phyloP scores from a whole-genome alignment of 2,888 invertebrate genomes.

The Serripes groenlandicus region DNA sequence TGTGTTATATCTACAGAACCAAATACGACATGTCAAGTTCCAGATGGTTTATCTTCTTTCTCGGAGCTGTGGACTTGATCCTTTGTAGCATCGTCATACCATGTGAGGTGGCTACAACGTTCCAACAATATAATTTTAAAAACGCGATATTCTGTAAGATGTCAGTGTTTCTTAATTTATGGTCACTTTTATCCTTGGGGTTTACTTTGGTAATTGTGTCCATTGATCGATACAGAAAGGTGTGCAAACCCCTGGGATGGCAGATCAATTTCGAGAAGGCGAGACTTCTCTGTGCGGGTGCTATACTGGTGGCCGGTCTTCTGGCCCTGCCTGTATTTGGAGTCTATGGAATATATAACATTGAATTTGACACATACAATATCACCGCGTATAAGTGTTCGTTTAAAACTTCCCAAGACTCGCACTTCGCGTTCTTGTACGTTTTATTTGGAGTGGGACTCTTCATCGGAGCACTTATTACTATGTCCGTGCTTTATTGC shows the following conservation, averaged over 20 bases:
- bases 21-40: constrained; percentile 67
- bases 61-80: constrained; percentile 65
- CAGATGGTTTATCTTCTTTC: constrained; percentile 62
- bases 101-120: constrained; percentile 56
- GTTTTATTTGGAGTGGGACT: constrained; percentile 61
- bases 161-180: constrained; percentile 61
- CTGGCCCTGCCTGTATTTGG: constrained; percentile 49
- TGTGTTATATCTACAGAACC: constrained; percentile 66
- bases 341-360: constrained; percentile 66
- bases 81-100: constrained; percentile 63
- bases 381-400: constrained; percentile 70
- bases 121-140: constrained; percentile 64
- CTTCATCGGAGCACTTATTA: constrained; percentile 56
- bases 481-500: constrained; percentile 62
- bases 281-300: constrained; percentile 56
- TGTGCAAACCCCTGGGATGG: constrained; percentile 70
- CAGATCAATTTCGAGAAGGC: constrained; percentile 70
- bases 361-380: constrained; percentile 34
- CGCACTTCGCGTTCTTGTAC: constrained; percentile 62
- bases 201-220: constrained; percentile 66
- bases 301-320: constrained; percentile 35
- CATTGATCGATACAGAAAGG: constrained; percentile 74
- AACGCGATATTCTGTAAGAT: constrained; percentile 54
- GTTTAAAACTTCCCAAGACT: constrained; percentile 61
- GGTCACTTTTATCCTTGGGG: constrained; percentile 62